A percentile compares a stretch with the other conserved stretches of the same genome.
Evolutionary conservation across 2,797 vertebrate species (phyloP).

Genomic region (Falco peregrinus): DNA sequence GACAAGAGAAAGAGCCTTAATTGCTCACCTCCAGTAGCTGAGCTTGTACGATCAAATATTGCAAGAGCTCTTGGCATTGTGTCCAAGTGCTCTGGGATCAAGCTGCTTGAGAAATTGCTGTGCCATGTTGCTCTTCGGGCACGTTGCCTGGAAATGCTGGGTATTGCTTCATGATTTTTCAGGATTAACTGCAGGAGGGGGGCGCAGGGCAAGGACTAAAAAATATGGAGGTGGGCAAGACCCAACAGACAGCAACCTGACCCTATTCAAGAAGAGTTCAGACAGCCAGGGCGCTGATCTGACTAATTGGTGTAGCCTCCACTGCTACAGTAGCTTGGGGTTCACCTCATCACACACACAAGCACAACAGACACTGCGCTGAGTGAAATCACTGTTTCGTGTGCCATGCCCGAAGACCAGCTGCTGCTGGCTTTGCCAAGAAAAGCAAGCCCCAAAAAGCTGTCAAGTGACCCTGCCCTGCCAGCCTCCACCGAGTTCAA

Average conservation of each 20-base stretch:
- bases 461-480: background rate
- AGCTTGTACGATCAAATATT: background rate
- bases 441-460: background rate
- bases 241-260: background rate
- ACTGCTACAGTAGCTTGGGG: background rate
- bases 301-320: background rate
- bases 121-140: background rate
- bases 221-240: background rate
- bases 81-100: background rate
- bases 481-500: background rate
- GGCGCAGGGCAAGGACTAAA: background rate
- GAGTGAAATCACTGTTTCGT: background rate
- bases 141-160: background rate
- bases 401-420: background rate
- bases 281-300: background rate
- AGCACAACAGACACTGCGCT: background rate
- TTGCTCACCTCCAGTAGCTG: background rate
- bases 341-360: background rate
- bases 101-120: conserved; percentile 2
- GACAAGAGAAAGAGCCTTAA: background rate
- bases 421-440: background rate
- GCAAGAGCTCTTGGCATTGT: background rate
- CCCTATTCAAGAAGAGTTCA: background rate
- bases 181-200: background rate
- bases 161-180: background rate